Evolutionary conservation across 1,140 invertebrate species (phyloP), one percentile per base, ranked within the genome.

Genomic region (Drosophila orosa): DNA sequence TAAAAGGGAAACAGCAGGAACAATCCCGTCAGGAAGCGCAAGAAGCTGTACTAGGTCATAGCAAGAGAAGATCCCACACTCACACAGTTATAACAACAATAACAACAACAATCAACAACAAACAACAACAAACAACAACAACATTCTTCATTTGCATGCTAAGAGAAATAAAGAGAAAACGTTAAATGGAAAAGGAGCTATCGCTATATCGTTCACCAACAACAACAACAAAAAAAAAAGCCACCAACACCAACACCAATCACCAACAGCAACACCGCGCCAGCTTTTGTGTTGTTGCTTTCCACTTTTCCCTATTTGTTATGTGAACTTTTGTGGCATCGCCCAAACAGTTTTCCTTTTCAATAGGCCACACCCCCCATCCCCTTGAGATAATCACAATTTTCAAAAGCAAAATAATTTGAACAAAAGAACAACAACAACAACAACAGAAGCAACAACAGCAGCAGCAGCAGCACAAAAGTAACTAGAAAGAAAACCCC

Each of bases 141-240:
- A 69, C 65, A 71, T 71, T 47, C 40, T 69, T 57, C 72, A 74
- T 75, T 74, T 58, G 55, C 73, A 75, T 75, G 67, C 66, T 71
- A 71, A 69, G 68, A 69, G 68, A 71, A 76, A 75, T 76, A 76
- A 76, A 76, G 73, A 39, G 61, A 76, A 75, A 67, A 57, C 17
- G 31, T 65, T 76, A 50, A 42, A 66, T 39, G 39, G 39, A 52
- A 74, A 29, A 29, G 33, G 50, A 33, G 15, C 19, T 24, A 40
- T 33, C 9, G 19, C 31, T 17, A 56, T 5, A 25, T 25, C 27
- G 33, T 35, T 68, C 33, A 45, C 12, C 13, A 19, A 52, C 7
- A 31, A 31, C 29, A 31, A 8, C 29, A 31, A 31, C 29, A 31
- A n/a, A n/a, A n/a, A n/a, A n/a, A 45, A 45, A 35, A 61, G n/a